These are phyloP conservation scores for Anticlea derivata DNA, from an alignment of 2,888 invertebrate species.

Conservation along the genomic window DNA sequence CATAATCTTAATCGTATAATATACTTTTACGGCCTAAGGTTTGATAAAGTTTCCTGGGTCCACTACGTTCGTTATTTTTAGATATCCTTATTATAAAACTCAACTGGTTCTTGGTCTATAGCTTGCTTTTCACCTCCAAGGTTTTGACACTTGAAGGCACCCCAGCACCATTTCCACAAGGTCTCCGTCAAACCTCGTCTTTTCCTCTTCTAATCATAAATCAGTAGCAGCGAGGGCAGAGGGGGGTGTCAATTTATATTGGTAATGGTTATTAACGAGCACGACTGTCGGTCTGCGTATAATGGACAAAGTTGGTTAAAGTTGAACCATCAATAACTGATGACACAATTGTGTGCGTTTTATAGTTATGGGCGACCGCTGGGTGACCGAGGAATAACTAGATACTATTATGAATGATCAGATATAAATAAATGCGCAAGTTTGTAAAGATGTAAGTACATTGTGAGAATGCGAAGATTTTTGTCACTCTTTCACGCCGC, in stretches of 20 bases:
- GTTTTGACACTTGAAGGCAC: conserved; percentile 44
- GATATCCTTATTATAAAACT: too few relatives aligned
- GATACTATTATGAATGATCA: too few relatives aligned
- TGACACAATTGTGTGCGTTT: conserved; percentile 53
- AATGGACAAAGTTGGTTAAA: conserved; percentile 69
- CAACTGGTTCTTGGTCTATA: background rate
- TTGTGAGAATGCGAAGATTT: too few relatives aligned
- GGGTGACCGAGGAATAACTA: background rate
- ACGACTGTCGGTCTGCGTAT: conserved; percentile 58
- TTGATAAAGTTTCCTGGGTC: too few relatives aligned
- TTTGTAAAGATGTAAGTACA: too few relatives aligned
- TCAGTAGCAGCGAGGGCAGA: conserved; percentile 29
- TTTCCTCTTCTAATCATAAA: conserved; percentile 32
- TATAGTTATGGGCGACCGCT: conserved; percentile 27
- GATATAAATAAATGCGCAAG: too few relatives aligned
- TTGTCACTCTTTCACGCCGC: too few relatives aligned
- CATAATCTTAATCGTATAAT: too few relatives aligned
- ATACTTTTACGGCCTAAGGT: too few relatives aligned
- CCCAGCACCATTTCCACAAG: conserved; percentile 44
- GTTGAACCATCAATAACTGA: conserved; percentile 73
- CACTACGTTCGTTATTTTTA: too few relatives aligned
- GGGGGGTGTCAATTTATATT: conserved; percentile 48
- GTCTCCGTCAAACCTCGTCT: conserved; percentile 32
- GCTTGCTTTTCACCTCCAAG: conserved; percentile 4
- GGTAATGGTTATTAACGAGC: conserved; percentile 62